Percentiles rank a stretch among this genome's conserved stretches.
Conservation (phyloP, 1,140 invertebrate species). For the Conus betulinus region DNA sequence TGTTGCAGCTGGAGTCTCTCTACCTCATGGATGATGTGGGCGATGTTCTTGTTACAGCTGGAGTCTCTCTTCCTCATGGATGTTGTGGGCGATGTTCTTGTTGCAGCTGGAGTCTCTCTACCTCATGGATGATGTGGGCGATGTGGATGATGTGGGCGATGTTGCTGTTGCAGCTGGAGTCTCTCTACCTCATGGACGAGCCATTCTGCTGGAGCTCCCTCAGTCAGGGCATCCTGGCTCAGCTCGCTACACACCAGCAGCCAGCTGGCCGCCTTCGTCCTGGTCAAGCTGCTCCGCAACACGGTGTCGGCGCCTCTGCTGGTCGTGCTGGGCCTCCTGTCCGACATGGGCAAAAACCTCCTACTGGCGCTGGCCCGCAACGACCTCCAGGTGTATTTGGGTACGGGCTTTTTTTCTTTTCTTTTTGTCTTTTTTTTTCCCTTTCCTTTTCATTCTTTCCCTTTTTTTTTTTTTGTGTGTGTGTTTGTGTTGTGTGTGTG, state of each 20-base stretch:
- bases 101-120: no score
- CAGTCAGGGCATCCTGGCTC: background rate
- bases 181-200: background rate
- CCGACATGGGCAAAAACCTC: background rate
- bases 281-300: background rate
- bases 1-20: no score
- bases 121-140: no score
- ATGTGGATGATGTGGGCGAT: no score
- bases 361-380: background rate
- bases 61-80: no score
- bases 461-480: no score
- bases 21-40: no score
- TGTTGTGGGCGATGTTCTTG: no score
- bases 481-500: no score
- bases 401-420: background rate
- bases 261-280: background rate
- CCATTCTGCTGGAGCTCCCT: slow-evolving; percentile 29
- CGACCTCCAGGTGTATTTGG: slow-evolving; percentile 23
- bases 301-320: background rate
- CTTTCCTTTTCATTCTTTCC: no score
- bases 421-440: background rate
- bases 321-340: background rate
- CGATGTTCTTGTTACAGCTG: no score
- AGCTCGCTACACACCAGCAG: background rate
- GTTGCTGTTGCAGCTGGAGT: no score